Percentiles rank a stretch among this genome's conserved stretches.
Evolutionary conservation across 2,113 vertebrate genomes (phyloP).

Genomic region (Bos indicus): DNA sequence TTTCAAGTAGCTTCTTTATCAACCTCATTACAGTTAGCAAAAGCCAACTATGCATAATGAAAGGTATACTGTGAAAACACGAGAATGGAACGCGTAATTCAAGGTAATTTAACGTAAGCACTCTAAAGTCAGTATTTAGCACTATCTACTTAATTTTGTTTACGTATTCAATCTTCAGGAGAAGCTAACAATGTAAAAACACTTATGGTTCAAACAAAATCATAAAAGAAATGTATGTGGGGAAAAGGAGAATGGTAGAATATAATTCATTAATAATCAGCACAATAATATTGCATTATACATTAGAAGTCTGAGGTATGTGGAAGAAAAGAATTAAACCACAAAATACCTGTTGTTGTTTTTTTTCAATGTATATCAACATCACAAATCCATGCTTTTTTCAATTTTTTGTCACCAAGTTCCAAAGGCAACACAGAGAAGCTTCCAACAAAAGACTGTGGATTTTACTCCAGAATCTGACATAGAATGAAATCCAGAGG

Average conservation of each 20-base stretch:
- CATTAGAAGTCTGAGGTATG: background rate
- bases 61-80: background rate
- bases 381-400: background rate
- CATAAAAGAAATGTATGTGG: background rate
- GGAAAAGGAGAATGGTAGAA: background rate
- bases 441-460: background rate
- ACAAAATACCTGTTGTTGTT: background rate
- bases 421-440: background rate
- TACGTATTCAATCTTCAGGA: background rate
- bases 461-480: background rate
- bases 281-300: background rate
- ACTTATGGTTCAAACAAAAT: background rate
- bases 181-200: background rate
- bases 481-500: background rate
- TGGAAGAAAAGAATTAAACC: background rate
- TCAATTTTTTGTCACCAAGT: background rate
- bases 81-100: background rate
- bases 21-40: background rate
- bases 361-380: background rate
- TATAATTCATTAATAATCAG: background rate
- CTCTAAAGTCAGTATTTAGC: background rate
- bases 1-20: background rate
- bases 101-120: background rate
- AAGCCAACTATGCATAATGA: background rate
- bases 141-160: background rate